A percentile compares a stretch with the other conserved stretches of the same genome.
These are phyloP conservation scores for Craniophora ligustri DNA, from an alignment of 2,888 invertebrate genomes.

Conservation along the genomic window DNA sequence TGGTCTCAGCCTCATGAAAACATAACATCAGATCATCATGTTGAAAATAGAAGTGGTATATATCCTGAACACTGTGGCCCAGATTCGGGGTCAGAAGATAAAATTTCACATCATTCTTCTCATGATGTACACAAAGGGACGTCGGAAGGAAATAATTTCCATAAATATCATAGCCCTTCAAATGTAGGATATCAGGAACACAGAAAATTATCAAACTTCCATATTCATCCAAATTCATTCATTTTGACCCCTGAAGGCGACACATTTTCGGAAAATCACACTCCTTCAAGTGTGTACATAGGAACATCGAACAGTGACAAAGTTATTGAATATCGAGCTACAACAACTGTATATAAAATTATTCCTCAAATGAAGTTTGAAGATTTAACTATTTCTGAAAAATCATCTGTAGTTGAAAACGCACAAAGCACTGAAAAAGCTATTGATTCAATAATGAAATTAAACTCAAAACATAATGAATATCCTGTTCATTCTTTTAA, in stretches of 20 bases:
- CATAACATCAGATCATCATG: no score
- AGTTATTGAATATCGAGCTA: background rate
- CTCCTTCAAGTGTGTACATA: background rate
- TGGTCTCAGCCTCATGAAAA: background rate
- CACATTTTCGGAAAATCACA: background rate
- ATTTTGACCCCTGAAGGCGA: background rate
- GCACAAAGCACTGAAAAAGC: background rate
- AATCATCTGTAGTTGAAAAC: background rate
- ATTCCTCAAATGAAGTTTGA: slow-evolving; percentile 4
- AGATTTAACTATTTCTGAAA: slow-evolving; percentile 4
- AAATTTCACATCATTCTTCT: background rate
- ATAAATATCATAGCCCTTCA: background rate
- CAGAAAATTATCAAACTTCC: no score
- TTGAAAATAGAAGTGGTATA: no score
- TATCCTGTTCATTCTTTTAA: background rate
- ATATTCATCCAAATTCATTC: background rate
- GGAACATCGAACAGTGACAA: background rate
- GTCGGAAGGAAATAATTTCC: background rate
- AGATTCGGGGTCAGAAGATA: background rate
- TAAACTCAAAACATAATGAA: background rate
- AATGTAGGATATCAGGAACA: no score
- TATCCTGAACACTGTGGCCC: background rate
- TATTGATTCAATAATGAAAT: no score
- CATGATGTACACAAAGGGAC: background rate
- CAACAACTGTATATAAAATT: background rate